These are phyloP conservation scores for Pristionchus entomophagus DNA, from an alignment of 2,888 invertebrate species.

Conservation along the genomic window DNA sequence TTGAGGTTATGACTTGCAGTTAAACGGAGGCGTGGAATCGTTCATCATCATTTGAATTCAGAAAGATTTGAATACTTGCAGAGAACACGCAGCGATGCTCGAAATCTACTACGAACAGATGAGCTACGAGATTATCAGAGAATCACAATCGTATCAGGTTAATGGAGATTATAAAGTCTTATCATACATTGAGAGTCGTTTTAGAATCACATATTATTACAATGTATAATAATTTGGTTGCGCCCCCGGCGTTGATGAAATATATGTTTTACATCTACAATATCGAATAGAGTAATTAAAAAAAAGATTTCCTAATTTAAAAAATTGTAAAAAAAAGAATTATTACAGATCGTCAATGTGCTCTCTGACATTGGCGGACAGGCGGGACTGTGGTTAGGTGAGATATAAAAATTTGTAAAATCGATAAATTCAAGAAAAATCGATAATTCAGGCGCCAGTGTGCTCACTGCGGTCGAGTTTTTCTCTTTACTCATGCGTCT, in stretches of 20 bases:
- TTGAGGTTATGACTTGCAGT: not conserved
- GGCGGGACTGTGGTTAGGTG: constrained; percentile 73
- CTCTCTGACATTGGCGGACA: constrained; percentile 74
- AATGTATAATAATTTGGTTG: too few species aligned
- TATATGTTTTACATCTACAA: too few species aligned
- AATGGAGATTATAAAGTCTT: too few species aligned
- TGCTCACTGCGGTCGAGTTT: constrained; percentile 37
- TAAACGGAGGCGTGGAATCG: not conserved
- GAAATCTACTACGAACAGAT: constrained; percentile 76
- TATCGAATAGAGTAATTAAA: not conserved
- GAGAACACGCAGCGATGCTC: constrained; percentile 73
- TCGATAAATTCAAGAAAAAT: not conserved
- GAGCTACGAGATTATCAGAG: constrained; percentile 72
- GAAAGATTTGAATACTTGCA: constrained; percentile 46
- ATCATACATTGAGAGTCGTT: too few species aligned
- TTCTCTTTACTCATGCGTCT: constrained; percentile 14
- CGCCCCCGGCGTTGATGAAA: too few species aligned
- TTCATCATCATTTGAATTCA: not conserved
- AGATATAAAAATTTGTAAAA: not conserved
- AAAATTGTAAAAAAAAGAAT: not conserved
- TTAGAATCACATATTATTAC: too few species aligned
- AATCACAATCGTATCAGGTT: constrained; percentile 70
- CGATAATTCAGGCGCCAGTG: constrained; percentile 33
- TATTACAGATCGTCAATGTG: constrained; percentile 69
- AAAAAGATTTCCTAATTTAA: not conserved